Base-by-base conservation (phyloP, 2,888 invertebrate genomes). In the Phragmatobia fuliginosa region DNA sequence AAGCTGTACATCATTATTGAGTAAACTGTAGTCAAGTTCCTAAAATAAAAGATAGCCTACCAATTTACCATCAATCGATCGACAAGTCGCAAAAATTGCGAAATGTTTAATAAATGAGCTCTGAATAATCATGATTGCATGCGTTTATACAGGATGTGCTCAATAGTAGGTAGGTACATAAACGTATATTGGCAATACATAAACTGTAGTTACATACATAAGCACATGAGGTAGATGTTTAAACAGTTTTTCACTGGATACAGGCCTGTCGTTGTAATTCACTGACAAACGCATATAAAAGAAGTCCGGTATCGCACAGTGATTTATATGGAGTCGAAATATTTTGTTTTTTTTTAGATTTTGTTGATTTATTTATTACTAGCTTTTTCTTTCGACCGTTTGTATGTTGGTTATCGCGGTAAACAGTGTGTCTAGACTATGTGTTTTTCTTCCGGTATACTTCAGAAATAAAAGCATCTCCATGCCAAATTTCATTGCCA, bases 251-350 rank as follows among this genome's bases (percentile, higher is more conserved):
- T 90, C 89, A 88, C 88, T 88, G 88, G 87, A 84, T 88, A 89
- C 90, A 88, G 88, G 85, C 84, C 89, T 90, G 91, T 89, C 92
- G 91, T 90, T 94, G 94, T 94, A 94, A 94, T 94, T 94, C 93
- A 94, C 93, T 92, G 92, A 92, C 94, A 94, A 94, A 93, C 91
- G 92, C 91, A 92, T 92, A 93, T 93, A 93, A 94, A 94, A 94
- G 93, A 92, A n/a, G 94, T 90, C 88, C 88, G 87, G 87, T 87
- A 80, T 79, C 80, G 85, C 72, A 92, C 88, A 92, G 73, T 59
- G 79, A 52, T 65, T 0, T 70, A 10, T 2, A 38, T 88, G 72
- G 91, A 94, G 89, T 75, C 56, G 72, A 72, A 58, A 33, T 38
- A 38, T 25, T n/a, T 62, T 45, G 28, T 1, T 56, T 66, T 67